Percentiles rank a stretch among this genome's conserved stretches.
phyloP scores from a whole-genome alignment of 1,140 invertebrate species.

The Fopius arisanus region DNA sequence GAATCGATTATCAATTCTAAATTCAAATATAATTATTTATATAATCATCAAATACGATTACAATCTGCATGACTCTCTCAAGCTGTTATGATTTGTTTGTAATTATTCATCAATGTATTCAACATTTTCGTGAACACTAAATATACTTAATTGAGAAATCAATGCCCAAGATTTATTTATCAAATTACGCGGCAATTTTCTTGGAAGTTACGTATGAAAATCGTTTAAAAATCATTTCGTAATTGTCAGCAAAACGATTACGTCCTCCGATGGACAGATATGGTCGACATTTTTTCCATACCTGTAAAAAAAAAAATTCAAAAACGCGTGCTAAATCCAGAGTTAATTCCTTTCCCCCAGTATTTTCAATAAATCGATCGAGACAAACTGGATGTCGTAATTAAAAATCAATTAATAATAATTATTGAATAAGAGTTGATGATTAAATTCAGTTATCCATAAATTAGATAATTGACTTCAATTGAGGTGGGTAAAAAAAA shows the following conservation, averaged over 20 bases:
- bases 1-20: neutral
- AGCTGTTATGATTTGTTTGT: no score
- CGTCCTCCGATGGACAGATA: constrained; percentile 14
- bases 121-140: neutral
- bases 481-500: no score
- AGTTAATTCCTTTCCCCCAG: no score
- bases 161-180: neutral
- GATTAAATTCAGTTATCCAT: no score
- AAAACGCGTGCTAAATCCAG: no score
- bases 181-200: constrained; percentile 7
- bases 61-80: neutral
- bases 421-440: no score
- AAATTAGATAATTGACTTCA: no score
- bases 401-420: no score
- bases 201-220: constrained; percentile 16
- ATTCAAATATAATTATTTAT: neutral
- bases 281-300: neutral
- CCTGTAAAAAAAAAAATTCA: no score
- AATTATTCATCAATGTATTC: neutral
- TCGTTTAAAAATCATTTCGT: constrained; percentile 20
- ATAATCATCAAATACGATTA: neutral
- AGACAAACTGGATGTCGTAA: no score
- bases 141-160: neutral
- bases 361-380: no score
- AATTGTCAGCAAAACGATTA: constrained; percentile 7